Conservation (phyloP, 1,140 invertebrate genomes). For the Zaprionus ornatus region DNA sequence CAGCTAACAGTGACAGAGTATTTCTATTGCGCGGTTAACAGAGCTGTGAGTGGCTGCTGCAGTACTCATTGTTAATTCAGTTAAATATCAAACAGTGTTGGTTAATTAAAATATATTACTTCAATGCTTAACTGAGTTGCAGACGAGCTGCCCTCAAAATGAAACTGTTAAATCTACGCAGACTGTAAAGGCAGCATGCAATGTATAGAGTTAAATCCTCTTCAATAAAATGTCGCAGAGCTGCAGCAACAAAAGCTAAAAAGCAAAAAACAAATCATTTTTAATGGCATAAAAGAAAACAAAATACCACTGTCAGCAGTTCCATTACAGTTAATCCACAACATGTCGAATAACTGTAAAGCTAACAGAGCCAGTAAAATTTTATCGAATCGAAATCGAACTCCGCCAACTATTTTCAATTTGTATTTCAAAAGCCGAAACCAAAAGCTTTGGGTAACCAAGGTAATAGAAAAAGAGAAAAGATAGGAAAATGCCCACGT, state of each 20-base stretch:
- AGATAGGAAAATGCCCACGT: conserved; percentile 3
- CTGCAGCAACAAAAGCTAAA: background rate
- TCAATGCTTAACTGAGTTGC: background rate
- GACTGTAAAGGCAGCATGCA: too few relatives aligned
- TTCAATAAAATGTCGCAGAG: too few relatives aligned
- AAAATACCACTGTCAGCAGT: background rate
- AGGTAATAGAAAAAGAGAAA: background rate
- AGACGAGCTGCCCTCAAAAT: accelerated
- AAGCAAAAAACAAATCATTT: background rate
- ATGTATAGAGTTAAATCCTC: too few relatives aligned
- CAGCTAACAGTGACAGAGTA: too few relatives aligned
- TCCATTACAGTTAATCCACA: background rate
- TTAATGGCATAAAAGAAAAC: background rate
- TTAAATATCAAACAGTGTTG: background rate
- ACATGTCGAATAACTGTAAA: background rate
- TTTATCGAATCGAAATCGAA: conserved; percentile 5
- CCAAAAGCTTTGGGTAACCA: conserved; percentile 1
- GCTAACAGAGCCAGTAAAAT: background rate
- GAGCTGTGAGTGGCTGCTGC: too few relatives aligned
- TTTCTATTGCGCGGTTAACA: too few relatives aligned
- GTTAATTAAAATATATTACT: background rate
- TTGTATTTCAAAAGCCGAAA: conserved; percentile 17
- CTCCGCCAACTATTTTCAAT: conserved; percentile 25
- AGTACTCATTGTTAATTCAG: too few relatives aligned
- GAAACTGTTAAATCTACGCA: too few relatives aligned